Evolutionary conservation across 1,140 invertebrate genomes (phyloP).

Genomic region (Tribolium castaneum): DNA sequence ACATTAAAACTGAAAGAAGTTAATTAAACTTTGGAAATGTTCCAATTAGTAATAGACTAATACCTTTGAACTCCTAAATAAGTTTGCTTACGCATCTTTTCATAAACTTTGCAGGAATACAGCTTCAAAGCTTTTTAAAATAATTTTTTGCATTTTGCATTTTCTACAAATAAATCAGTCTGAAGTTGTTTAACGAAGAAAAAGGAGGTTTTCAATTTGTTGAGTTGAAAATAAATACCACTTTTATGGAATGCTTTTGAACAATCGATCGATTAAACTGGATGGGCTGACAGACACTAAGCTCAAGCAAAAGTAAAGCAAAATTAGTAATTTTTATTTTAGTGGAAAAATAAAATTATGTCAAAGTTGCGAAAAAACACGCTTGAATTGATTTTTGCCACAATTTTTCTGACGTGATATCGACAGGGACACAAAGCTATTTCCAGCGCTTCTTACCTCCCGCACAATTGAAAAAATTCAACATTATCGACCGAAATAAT

Average conservation of each 20-base stretch:
- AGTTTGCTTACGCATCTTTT: too few species aligned
- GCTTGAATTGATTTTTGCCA: neutral
- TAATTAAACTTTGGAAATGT: too few species aligned
- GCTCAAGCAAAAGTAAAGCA: neutral
- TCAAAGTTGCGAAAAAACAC: neutral
- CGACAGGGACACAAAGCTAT: neutral
- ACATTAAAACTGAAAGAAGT: too few species aligned
- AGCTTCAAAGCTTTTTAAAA: too few species aligned
- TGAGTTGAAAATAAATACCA: neutral
- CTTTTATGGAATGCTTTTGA: neutral
- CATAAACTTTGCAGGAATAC: too few species aligned
- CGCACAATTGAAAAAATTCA: neutral
- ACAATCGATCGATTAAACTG: neutral
- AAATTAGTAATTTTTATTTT: too few species aligned
- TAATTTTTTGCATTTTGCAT: too few species aligned
- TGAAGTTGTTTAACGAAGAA: too few species aligned
- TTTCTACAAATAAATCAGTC: too few species aligned
- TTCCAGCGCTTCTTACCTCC: neutral
- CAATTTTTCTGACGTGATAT: neutral
- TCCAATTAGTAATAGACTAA: too few species aligned
- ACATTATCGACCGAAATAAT: neutral
- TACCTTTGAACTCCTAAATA: too few species aligned
- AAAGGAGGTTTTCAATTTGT: neutral
- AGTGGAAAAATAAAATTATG: too few species aligned
- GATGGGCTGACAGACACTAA: neutral